These are phyloP conservation scores for Drosophila sordidapex DNA, from an alignment of 2,888 invertebrate species.

Conservation along the genomic window DNA sequence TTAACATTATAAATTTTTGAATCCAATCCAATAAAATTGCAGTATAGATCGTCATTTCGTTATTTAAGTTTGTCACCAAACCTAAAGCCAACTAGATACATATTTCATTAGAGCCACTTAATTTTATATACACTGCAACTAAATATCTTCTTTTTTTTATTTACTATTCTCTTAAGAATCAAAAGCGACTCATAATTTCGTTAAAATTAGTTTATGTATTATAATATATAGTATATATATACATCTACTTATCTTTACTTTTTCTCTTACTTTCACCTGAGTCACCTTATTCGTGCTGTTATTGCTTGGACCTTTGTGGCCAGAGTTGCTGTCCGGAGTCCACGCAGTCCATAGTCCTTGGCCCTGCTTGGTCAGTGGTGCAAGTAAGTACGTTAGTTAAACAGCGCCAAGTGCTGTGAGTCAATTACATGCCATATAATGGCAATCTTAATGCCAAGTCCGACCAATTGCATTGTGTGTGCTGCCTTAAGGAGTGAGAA, in stretches of 20 bases:
- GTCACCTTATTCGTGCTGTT: constrained; percentile 33
- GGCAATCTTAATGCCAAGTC: constrained; percentile 49
- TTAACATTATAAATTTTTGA: not conserved
- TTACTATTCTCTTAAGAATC: too few species aligned
- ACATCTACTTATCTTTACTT: too few species aligned
- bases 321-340: constrained; percentile 31
- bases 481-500: constrained; percentile 2
- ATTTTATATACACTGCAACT: not conserved
- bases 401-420: constrained; percentile 70
- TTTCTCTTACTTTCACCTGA: not conserved
- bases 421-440: constrained; percentile 72
- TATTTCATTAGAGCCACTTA: not conserved
- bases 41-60: not conserved
- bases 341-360: constrained; percentile 14
- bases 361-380: constrained; percentile 4
- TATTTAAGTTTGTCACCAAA: not conserved
- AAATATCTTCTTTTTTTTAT: not conserved
- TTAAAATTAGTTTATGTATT: not conserved
- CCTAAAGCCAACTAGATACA: not conserved
- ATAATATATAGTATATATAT: too few species aligned
- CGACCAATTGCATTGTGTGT: constrained; percentile 24
- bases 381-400: constrained; percentile 66
- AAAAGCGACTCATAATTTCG: not conserved
- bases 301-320: constrained; percentile 33
- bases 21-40: not conserved